Percentiles rank a stretch among this genome's conserved stretches.
Conservation (phyloP, 2,888 invertebrate species). For the Sabatieria punctata region DNA sequence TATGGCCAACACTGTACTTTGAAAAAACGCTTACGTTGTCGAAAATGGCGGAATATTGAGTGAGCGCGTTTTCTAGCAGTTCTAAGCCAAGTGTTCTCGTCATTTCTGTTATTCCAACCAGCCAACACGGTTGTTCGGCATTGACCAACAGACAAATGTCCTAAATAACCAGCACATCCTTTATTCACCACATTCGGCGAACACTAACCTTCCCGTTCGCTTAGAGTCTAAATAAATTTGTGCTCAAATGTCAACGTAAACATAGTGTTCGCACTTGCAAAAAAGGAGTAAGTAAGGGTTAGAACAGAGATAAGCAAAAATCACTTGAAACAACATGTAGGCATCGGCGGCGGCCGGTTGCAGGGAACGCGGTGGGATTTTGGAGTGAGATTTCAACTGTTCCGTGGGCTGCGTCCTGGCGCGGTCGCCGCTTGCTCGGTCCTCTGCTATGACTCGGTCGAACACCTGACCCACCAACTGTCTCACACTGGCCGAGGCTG, state of each 20-base stretch:
- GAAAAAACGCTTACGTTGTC: conserved; percentile 32
- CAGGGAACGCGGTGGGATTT: conserved; percentile 59
- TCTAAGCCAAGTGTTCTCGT: conserved; percentile 90
- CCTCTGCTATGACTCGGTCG: conserved; percentile 37
- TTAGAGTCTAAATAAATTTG: background rate
- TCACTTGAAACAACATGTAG: conserved; percentile 73
- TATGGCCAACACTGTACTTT: background rate
- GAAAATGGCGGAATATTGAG: conserved; percentile 38
- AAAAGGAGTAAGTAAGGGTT: background rate
- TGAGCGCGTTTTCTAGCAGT: conserved; percentile 74
- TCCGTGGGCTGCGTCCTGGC: background rate
- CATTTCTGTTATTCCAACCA: conserved; percentile 88
- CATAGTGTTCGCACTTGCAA: background rate
- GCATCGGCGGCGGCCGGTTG: conserved; percentile 80
- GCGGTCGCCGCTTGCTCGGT: conserved; percentile 14
- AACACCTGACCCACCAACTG: conserved; percentile 66
- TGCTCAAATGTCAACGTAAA: background rate
- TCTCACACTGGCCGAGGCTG: conserved; percentile 89
- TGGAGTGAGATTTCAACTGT: conserved; percentile 36
- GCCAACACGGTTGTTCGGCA: conserved; percentile 86
- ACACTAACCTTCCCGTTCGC: background rate
- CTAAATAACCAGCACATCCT: no score
- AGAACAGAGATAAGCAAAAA: background rate
- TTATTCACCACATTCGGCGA: no score
- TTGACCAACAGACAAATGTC: conserved; percentile 90